Conservation (phyloP, 1,140 invertebrate genomes). For the Campodea augens region DNA sequence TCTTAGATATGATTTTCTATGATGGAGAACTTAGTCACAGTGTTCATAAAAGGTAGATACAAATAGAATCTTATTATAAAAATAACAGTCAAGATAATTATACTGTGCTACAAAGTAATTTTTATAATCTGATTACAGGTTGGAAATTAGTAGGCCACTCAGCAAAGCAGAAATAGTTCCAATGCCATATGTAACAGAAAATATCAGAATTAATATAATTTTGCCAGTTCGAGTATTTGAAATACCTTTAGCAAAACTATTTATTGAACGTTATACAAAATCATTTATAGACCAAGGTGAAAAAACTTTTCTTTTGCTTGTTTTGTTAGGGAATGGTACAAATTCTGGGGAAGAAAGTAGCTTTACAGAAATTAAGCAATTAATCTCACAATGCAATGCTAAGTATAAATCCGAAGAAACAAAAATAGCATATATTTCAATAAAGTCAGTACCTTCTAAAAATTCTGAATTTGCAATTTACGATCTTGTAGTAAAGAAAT, state of each 20-base stretch:
- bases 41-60: constrained; percentile 21
- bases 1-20: constrained; percentile 46
- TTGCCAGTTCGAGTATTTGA: constrained; percentile 37
- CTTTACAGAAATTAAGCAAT: no score
- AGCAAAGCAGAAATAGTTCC: constrained; percentile 65
- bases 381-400: constrained; percentile 35
- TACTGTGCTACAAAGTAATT: not conserved
- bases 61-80: constrained; percentile 2
- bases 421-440: constrained; percentile 48
- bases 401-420: constrained; percentile 45
- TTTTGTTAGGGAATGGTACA: constrained; percentile 23
- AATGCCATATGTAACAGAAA: constrained; percentile 82
- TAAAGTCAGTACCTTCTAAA: constrained; percentile 23
- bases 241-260: constrained; percentile 31
- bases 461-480: constrained; percentile 35
- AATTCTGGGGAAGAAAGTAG: constrained; percentile 34
- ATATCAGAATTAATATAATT: constrained; percentile 52
- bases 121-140: constrained; percentile 20
- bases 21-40: constrained; percentile 22
- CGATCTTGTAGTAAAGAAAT: constrained; percentile 48
- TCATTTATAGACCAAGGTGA: constrained; percentile 52
- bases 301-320: constrained; percentile 51
- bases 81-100: not conserved
- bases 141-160: constrained; percentile 55
- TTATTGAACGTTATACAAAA: constrained; percentile 47